Evolutionary conservation across 2,888 invertebrate species (phyloP).

Genomic region (Phasia obesa): DNA sequence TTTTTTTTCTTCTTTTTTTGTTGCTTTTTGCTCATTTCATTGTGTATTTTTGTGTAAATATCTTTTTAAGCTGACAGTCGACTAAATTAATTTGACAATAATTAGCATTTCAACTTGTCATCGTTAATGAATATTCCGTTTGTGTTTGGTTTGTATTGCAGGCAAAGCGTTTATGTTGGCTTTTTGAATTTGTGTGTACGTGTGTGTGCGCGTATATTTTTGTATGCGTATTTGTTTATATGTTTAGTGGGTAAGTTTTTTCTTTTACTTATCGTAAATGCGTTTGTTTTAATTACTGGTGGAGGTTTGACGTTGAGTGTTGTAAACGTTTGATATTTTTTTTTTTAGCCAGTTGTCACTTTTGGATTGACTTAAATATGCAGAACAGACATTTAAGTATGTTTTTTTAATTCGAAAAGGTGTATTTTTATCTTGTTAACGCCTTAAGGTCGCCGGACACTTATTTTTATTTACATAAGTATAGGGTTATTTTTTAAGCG

Average conservation of each 20-base stretch:
- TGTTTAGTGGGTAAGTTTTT: too few species aligned
- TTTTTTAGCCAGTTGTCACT: constrained; percentile 41
- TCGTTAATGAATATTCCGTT: constrained; percentile 78
- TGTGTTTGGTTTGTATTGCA: constrained; percentile 33
- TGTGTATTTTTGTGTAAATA: constrained; percentile 70
- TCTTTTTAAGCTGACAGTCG: constrained; percentile 80
- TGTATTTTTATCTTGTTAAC: too few species aligned
- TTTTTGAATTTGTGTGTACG: not conserved
- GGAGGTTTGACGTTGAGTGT: constrained; percentile 40
- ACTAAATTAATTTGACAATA: constrained; percentile 82
- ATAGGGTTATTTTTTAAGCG: too few species aligned
- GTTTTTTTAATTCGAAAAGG: too few species aligned
- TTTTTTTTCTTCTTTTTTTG: constrained; percentile 59
- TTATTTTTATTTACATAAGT: too few species aligned
- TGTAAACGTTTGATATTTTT: constrained; percentile 48
- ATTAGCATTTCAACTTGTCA: constrained; percentile 82
- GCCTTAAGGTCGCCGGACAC: too few species aligned
- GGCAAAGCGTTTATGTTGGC: constrained; percentile 12
- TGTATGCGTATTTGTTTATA: not conserved
- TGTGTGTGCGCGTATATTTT: not conserved
- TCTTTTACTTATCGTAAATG: not conserved
- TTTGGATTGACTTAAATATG: constrained; percentile 4
- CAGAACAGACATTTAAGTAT: constrained; percentile 16
- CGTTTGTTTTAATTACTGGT: constrained; percentile 43
- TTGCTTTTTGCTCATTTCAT: constrained; percentile 75